phyloP scores from a whole-genome alignment of 2,113 vertebrate genomes.

The Chaenocephalus aceratus region DNA sequence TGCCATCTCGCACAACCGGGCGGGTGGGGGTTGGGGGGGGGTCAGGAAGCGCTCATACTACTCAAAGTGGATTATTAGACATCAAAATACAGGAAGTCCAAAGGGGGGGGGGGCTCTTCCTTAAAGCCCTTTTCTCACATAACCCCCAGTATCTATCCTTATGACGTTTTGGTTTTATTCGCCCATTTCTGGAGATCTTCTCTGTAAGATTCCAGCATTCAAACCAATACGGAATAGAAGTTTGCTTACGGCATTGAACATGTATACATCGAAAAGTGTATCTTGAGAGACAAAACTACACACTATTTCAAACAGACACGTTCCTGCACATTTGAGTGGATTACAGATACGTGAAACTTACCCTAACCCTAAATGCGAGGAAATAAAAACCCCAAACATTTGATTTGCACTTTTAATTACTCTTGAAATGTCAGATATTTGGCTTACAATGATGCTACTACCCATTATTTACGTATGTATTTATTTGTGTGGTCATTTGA shows the following conservation, averaged over 20 bases:
- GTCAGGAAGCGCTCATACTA: slow-evolving; percentile 23
- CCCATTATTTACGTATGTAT: neutral
- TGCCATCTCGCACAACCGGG: neutral
- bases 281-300: neutral
- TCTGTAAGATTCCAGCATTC: neutral
- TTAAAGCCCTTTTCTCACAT: neutral
- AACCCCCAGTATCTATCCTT: too few relatives aligned
- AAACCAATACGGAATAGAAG: neutral
- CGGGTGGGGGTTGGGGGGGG: neutral
- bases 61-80: slow-evolving; percentile 24
- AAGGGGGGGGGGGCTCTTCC: neutral
- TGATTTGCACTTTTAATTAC: too few relatives aligned
- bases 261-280: too few relatives aligned
- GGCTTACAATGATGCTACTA: neutral
- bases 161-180: neutral
- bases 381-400: neutral
- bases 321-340: too few relatives aligned
- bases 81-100: slow-evolving; percentile 6
- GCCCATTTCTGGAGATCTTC: neutral
- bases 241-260: neutral
- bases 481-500: neutral
- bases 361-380: neutral
- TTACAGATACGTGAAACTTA: neutral
- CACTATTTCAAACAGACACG: neutral
- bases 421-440: neutral